These are phyloP conservation scores for Drosophila parabipectinata DNA, from an alignment of 1,140 invertebrate genomes.

Conservation along the genomic window DNA sequence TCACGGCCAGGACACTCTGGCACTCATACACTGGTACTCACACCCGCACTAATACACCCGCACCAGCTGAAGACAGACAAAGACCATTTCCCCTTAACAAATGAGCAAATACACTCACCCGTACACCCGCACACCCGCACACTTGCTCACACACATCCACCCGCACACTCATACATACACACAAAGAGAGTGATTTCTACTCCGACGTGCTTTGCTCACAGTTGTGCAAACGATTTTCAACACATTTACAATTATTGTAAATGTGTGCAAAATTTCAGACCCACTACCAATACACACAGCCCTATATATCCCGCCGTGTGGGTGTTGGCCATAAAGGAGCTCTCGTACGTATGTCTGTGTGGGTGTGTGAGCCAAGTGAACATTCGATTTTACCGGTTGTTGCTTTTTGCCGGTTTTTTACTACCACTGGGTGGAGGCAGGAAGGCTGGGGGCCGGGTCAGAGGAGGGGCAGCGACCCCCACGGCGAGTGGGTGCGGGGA, in stretches of 20 bases:
- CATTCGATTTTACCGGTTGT: slow-evolving; percentile 82
- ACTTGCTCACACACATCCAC: slow-evolving; percentile 17
- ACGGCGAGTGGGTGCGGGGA: neutral
- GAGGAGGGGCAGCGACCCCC: neutral
- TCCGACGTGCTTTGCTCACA: slow-evolving; percentile 68
- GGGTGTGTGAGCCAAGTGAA: slow-evolving; percentile 65
- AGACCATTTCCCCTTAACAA: slow-evolving; percentile 76
- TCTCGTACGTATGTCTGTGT: slow-evolving; percentile 1
- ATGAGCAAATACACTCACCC: slow-evolving; percentile 67
- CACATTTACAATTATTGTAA: slow-evolving; percentile 83
- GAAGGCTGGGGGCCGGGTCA: too few relatives aligned
- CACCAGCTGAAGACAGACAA: slow-evolving; percentile 65
- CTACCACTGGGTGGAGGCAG: slow-evolving; percentile 4
- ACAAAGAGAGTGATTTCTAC: slow-evolving; percentile 50
- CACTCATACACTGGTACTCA: slow-evolving; percentile 22
- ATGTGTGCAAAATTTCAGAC: slow-evolving; percentile 82
- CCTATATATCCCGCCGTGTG: slow-evolving; percentile 29
- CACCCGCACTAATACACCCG: slow-evolving; percentile 12
- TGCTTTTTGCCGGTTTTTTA: slow-evolving; percentile 79
- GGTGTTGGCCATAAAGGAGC: slow-evolving; percentile 18
- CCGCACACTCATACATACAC: slow-evolving; percentile 25
- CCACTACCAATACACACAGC: slow-evolving; percentile 26
- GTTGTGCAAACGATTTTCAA: slow-evolving; percentile 83
- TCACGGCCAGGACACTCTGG: slow-evolving; percentile 50
- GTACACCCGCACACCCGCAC: slow-evolving; percentile 2